Evolutionary conservation across 53 echinoderm and acorn worm species (phyloP).

Genomic region (Echinometra lucunter): DNA sequence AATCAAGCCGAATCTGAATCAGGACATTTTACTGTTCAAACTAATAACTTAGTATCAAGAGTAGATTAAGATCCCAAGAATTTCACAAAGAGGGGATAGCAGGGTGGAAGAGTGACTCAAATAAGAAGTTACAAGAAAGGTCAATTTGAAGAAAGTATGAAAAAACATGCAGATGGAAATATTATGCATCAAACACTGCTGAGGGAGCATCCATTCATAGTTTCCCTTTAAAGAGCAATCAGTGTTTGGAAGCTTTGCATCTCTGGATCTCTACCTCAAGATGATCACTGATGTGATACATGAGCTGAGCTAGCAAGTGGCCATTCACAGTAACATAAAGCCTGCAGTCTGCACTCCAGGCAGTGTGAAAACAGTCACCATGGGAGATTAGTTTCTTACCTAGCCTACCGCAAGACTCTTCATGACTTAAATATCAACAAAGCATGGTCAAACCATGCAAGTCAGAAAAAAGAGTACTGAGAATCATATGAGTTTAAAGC

Average conservation of each 20-base stretch:
- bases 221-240: conserved; percentile 47
- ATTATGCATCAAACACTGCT: neutral
- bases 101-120: neutral
- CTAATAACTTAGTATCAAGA: conserved; percentile 44
- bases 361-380: conserved; percentile 51
- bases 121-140: neutral
- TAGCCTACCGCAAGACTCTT: neutral
- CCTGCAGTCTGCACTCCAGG: conserved; percentile 38
- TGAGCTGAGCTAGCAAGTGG: conserved; percentile 38
- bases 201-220: neutral
- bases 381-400: neutral
- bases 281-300: neutral
- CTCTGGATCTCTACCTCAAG: neutral
- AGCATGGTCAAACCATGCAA: neutral
- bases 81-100: neutral
- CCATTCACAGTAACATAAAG: conserved; percentile 45
- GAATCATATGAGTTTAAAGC: no score
- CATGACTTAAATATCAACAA: neutral
- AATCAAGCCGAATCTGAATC: conserved; percentile 29
- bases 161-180: neutral
- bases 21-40: neutral
- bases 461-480: neutral
- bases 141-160: neutral
- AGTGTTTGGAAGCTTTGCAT: conserved; percentile 3
- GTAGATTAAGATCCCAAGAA: neutral